phyloP scores from a whole-genome alignment of 1,140 invertebrate species.

The Calliopsis andreniformis region DNA sequence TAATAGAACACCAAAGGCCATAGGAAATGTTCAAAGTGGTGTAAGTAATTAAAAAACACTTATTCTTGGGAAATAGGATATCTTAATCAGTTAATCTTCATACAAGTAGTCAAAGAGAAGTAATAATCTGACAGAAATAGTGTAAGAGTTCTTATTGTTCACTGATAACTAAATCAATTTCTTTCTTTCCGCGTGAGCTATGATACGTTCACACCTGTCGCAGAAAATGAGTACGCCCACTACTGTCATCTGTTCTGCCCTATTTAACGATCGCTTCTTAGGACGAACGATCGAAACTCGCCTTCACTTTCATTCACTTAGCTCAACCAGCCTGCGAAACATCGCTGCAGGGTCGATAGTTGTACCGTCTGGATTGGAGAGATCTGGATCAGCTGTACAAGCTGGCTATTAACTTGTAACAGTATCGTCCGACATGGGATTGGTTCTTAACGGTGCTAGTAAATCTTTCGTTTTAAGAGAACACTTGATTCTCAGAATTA shows the following conservation, averaged over 20 bases:
- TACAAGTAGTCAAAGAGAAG: too few relatives aligned
- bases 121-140: neutral
- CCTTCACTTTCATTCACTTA: conserved; percentile 12
- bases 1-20: too few relatives aligned
- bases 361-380: neutral
- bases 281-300: neutral
- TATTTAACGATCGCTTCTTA: neutral
- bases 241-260: neutral
- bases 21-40: too few relatives aligned
- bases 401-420: conserved; percentile 23
- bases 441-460: conserved; percentile 15
- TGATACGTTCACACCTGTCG: neutral
- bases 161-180: neutral
- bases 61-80: too few relatives aligned
- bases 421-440: neutral
- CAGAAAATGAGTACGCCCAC: neutral
- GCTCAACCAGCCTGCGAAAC: neutral
- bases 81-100: too few relatives aligned
- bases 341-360: neutral
- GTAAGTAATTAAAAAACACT: too few relatives aligned
- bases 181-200: neutral
- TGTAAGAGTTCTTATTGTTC: neutral
- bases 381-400: conserved; percentile 26
- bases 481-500: neutral
- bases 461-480: conserved; percentile 25